Conservation (phyloP, 2,888 invertebrate species). For the Eremobia ochroleuca region DNA sequence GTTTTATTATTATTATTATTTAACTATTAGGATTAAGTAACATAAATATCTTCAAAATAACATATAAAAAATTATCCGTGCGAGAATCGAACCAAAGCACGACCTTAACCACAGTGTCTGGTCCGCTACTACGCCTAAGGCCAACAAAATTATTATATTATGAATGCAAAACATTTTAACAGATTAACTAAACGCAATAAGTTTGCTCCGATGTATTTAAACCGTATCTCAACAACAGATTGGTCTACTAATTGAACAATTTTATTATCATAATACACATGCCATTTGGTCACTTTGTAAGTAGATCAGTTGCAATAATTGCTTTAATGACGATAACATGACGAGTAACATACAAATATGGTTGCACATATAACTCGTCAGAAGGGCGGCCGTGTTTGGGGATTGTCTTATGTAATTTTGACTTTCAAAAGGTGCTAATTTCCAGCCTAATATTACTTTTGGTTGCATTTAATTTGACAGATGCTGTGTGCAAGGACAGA, state of each 20-base stretch:
- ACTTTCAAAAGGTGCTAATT: neutral
- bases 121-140: too few relatives aligned
- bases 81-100: too few relatives aligned
- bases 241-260: slow-evolving; percentile 2
- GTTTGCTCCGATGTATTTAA: slow-evolving; percentile 6
- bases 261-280: slow-evolving; percentile 33
- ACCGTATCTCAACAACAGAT: slow-evolving; percentile 14
- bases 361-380: neutral
- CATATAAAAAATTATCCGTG: too few relatives aligned
- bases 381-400: neutral
- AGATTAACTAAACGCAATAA: neutral
- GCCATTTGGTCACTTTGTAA: neutral
- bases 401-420: neutral
- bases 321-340: neutral
- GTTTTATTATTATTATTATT: too few relatives aligned
- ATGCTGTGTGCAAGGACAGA: too few relatives aligned
- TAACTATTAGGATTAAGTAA: too few relatives aligned
- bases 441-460: too few relatives aligned
- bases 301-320: slow-evolving; percentile 10
- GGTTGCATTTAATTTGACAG: too few relatives aligned
- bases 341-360: neutral
- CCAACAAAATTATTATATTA: too few relatives aligned
- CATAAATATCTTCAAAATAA: too few relatives aligned
- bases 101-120: too few relatives aligned
- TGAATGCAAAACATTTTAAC: neutral